phyloP scores from a whole-genome alignment of 2,113 vertebrate genomes.

The Rhinolophus sinicus region DNA sequence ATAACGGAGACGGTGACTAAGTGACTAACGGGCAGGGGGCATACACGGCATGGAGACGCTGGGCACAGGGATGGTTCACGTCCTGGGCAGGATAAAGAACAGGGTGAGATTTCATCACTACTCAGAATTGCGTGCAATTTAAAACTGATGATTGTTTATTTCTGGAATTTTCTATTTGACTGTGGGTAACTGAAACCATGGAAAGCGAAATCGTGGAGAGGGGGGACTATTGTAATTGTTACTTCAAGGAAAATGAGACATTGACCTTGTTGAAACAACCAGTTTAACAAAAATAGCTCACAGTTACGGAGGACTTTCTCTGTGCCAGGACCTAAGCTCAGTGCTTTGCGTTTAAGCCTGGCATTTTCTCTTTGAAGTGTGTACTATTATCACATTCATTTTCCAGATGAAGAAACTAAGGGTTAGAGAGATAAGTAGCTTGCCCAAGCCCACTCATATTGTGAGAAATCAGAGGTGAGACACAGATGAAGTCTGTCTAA shows the following conservation, averaged over 20 bases:
- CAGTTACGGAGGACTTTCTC: background rate
- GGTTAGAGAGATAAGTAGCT: background rate
- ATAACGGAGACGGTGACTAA: background rate
- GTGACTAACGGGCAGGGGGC: background rate
- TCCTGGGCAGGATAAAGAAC: background rate
- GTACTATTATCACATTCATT: background rate
- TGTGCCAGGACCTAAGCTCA: background rate
- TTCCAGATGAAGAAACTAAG: background rate
- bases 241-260: background rate
- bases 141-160: background rate
- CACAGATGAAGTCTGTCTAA: background rate
- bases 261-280: background rate
- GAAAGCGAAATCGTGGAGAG: background rate
- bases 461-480: background rate
- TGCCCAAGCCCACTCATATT: background rate
- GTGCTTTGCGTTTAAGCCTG: background rate
- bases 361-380: background rate
- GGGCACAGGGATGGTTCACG: background rate
- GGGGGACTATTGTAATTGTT: background rate
- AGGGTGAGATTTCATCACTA: background rate
- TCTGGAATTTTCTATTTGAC: background rate
- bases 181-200: background rate
- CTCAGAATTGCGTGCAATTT: background rate
- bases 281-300: background rate
- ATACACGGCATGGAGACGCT: background rate